phyloP scores from a whole-genome alignment of 2,797 vertebrate genomes.

The Sebastes wilsoni region DNA sequence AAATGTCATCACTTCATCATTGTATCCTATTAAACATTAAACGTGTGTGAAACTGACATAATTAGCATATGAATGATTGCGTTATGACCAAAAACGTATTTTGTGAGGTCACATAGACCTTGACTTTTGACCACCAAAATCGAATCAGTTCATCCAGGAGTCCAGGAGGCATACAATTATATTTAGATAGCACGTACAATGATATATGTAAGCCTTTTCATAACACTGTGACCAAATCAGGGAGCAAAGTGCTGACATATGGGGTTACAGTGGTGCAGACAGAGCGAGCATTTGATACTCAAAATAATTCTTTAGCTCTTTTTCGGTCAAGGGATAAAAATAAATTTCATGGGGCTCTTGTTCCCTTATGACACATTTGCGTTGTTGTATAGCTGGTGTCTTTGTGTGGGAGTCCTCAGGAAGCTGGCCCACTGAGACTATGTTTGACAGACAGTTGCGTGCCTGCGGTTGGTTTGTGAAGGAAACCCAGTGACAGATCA shows the following conservation, averaged over 20 bases:
- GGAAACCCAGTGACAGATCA: slow-evolving; percentile 85
- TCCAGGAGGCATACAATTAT: not conserved
- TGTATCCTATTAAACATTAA: too few species aligned
- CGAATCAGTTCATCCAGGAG: too few species aligned
- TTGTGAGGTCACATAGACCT: too few species aligned
- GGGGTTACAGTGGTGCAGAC: not conserved
- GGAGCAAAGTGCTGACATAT: not conserved
- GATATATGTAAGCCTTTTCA: not conserved
- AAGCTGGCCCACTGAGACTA: slow-evolving; percentile 47
- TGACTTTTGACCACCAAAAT: too few species aligned
- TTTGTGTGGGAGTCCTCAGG: slow-evolving; percentile 50
- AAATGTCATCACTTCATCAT: too few species aligned
- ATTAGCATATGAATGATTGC: too few species aligned
- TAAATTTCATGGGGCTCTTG: not conserved
- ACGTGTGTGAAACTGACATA: too few species aligned
- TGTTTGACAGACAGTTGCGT: slow-evolving; percentile 71
- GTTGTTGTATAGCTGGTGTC: not conserved
- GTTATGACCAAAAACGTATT: too few species aligned
- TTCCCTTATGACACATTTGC: not conserved
- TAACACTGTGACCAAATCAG: not conserved
- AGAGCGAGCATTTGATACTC: not conserved
- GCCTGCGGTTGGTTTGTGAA: slow-evolving; percentile 68
- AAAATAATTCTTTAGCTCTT: not conserved
- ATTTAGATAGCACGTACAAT: not conserved
- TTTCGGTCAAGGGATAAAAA: slow-evolving; percentile 9